Conservation (phyloP, 2,797 vertebrate species). For the Xiphorhynchus erythropygius region DNA sequence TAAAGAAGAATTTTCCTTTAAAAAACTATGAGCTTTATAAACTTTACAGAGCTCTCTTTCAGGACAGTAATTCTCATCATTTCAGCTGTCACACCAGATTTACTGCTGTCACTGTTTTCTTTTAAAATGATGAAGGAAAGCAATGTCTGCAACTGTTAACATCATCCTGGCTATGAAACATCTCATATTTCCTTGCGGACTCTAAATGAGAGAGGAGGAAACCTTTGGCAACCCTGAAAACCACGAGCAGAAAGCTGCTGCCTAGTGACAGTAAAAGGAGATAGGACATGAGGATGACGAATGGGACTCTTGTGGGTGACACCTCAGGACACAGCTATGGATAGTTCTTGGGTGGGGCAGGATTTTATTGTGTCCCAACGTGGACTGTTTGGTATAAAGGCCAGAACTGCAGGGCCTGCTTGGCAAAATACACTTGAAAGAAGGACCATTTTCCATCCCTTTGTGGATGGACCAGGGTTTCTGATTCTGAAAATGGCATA, state of each 20-base stretch:
- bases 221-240: neutral
- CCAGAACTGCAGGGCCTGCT: neutral
- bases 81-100: conserved; percentile 32
- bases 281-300: neutral
- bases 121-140: conserved; percentile 12
- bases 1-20: neutral
- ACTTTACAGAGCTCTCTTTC: conserved; percentile 3
- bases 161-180: neutral
- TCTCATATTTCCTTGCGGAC: neutral
- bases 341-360: neutral
- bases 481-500: neutral
- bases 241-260: neutral
- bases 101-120: conserved; percentile 22
- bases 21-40: neutral
- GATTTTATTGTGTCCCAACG: neutral
- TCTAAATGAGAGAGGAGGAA: neutral
- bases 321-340: neutral
- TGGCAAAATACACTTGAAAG: neutral
- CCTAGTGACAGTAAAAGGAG: neutral
- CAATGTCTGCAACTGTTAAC: neutral
- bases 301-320: neutral
- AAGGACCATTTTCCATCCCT: neutral
- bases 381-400: neutral
- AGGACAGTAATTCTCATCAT: neutral
- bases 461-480: neutral